phyloP scores from a whole-genome alignment of 2,113 vertebrate species.

The Pelecanoides urinatrix region DNA sequence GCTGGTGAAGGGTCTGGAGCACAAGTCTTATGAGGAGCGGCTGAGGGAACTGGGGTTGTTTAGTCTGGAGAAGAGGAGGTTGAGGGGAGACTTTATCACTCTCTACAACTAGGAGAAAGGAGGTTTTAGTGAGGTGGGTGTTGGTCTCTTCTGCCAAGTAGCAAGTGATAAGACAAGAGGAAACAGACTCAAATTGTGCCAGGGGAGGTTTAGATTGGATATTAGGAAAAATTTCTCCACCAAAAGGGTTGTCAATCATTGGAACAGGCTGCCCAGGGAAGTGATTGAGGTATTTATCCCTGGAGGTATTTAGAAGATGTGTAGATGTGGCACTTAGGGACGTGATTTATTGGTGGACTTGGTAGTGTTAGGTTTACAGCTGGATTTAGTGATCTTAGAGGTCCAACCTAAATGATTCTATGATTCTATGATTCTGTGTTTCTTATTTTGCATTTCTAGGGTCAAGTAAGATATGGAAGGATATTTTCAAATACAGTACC shows the following conservation, averaged over 20 bases:
- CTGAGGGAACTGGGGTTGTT: too few species aligned
- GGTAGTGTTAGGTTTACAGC: background rate
- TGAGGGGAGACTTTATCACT: background rate
- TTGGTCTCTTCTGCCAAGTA: background rate
- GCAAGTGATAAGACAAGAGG: background rate
- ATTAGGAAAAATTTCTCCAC: background rate
- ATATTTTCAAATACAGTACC: background rate
- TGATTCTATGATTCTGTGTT: background rate
- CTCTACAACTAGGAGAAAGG: background rate
- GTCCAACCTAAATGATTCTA: background rate
- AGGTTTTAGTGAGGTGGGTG: background rate
- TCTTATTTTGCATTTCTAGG: background rate
- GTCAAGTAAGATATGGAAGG: background rate
- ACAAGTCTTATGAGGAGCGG: too few species aligned
- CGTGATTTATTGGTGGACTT: background rate
- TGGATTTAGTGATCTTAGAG: background rate
- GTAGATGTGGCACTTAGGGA: fast-evolving
- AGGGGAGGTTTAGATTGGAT: background rate
- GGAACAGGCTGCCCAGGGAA: background rate
- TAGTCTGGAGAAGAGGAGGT: background rate
- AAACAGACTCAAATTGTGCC: background rate
- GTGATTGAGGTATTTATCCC: too few species aligned
- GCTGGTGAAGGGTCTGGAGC: background rate
- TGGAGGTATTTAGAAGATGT: background rate
- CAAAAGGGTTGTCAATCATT: background rate